Evolutionary conservation across 2,113 vertebrate genomes (phyloP), one percentile per base, ranked within the genome.

Genomic region (Promerops cafer): DNA sequence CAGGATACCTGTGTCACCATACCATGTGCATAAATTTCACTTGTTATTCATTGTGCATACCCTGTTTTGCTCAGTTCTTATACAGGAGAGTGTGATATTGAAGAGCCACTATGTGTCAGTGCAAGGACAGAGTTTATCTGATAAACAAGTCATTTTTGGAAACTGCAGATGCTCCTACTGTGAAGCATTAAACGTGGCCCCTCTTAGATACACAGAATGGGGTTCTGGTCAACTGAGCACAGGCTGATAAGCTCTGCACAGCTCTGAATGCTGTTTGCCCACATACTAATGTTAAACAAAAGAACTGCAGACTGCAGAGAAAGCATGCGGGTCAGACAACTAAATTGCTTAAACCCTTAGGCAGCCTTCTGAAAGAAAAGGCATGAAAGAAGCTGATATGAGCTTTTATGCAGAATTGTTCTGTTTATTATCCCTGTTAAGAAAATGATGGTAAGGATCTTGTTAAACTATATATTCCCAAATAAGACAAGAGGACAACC

Each of bases 251-350:
- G 97, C 97, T 98, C 97, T 97, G 97, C 97, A 97, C 97, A 98
- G 98, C 98, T 97, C 98, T 97, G 98, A 98, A 98, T 98, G 97
- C 98, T 98, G 98, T 98, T 98, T 98, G 98, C 98, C 98, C 98
- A 98, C 98, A 98, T 97, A 98, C 97, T 98, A 98, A 98, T 98
- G 97, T 98, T 98, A 98, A 98, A 98, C 98, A 98, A 98, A 98
- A 98, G 98, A 98, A 97, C 97, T 96, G 95, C 97, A 98, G 97
- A 98, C 97, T 97, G 98, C 98, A 98, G 96, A 98, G 97, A 98
- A 98, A 97, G 97, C 97, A 98, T 98, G 97, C 96, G 18, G 98
- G 98, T 98, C 98, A 98, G 98, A 97, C 98, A 97, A 98, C 98
- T 97, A 98, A 98, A 98, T 98, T 98, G 98, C 98, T 98, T 98